Evolutionary conservation across 2,888 invertebrate species (phyloP).

Genomic region (Leptogaster cylindrica): DNA sequence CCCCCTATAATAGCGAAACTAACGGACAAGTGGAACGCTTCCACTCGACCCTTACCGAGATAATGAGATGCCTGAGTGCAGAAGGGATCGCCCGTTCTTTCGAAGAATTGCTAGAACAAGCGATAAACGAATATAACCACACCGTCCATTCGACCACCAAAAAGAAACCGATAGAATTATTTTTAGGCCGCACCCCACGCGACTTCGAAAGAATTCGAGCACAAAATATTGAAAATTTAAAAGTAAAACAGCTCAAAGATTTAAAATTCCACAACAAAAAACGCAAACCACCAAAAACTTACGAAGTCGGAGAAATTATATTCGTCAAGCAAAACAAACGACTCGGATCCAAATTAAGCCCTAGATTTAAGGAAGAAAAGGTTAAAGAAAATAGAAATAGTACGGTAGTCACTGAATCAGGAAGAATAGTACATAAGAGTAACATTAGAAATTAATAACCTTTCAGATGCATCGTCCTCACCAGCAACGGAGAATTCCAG

Average conservation of each 20-base stretch:
- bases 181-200: constrained; percentile 41
- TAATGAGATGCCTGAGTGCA: constrained; percentile 46
- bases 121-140: constrained; percentile 46
- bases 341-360: constrained; percentile 47
- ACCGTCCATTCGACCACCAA: constrained; percentile 47
- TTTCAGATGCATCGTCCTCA: constrained; percentile 3
- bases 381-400: constrained; percentile 38
- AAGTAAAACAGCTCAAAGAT: constrained; percentile 43
- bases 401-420: background rate
- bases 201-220: constrained; percentile 43
- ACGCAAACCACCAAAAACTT: constrained; percentile 42
- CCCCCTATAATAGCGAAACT: constrained; percentile 44
- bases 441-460: constrained; percentile 13
- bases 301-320: constrained; percentile 41
- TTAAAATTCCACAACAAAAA: constrained; percentile 46
- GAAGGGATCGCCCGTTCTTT: constrained; percentile 40
- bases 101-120: constrained; percentile 44
- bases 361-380: constrained; percentile 43
- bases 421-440: constrained; percentile 5
- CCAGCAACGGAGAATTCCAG: background rate
- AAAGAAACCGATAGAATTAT: constrained; percentile 46
- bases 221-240: constrained; percentile 42
- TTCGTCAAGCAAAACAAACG: constrained; percentile 47
- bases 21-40: constrained; percentile 47
- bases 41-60: constrained; percentile 47